Percentiles rank a stretch among this genome's conserved stretches.
phyloP scores from a whole-genome alignment of 2,797 vertebrate species.

The Simalia tracyae region DNA sequence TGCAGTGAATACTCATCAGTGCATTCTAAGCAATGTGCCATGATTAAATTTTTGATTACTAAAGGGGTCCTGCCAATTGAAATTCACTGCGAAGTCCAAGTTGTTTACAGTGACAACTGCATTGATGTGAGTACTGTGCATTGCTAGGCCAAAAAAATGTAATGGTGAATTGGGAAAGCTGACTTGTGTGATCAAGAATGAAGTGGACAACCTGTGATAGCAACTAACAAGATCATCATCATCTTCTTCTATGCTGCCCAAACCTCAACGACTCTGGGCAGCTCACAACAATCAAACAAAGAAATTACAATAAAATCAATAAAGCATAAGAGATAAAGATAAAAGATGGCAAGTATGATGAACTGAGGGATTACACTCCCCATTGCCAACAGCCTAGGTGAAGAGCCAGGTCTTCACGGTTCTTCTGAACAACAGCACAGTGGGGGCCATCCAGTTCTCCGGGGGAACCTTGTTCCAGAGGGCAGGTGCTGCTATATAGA shows the following conservation, averaged over 20 bases:
- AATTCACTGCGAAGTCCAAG: not conserved
- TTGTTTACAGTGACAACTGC: not conserved
- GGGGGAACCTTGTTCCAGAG: not conserved
- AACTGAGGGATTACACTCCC: not conserved
- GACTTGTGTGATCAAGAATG: not conserved
- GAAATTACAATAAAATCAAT: not conserved
- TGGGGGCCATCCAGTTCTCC: too few relatives aligned
- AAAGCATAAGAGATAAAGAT: not conserved
- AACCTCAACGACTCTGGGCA: not conserved
- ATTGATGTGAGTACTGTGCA: not conserved
- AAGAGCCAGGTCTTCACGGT: not conserved
- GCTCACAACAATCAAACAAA: not conserved
- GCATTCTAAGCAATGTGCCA: not conserved
- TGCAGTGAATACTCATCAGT: not conserved
- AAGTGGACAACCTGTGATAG: not conserved
- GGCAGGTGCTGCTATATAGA: too few relatives aligned
- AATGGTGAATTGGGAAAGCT: not conserved
- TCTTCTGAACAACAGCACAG: not conserved
- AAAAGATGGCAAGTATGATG: not conserved
- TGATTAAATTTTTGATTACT: not conserved
- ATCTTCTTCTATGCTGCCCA: not conserved
- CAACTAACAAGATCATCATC: not conserved
- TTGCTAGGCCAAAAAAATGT: not conserved
- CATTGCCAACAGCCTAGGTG: not conserved
- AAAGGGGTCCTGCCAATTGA: not conserved